Base-by-base conservation (phyloP, 2,113 vertebrate species). In the Lonchura striata region DNA sequence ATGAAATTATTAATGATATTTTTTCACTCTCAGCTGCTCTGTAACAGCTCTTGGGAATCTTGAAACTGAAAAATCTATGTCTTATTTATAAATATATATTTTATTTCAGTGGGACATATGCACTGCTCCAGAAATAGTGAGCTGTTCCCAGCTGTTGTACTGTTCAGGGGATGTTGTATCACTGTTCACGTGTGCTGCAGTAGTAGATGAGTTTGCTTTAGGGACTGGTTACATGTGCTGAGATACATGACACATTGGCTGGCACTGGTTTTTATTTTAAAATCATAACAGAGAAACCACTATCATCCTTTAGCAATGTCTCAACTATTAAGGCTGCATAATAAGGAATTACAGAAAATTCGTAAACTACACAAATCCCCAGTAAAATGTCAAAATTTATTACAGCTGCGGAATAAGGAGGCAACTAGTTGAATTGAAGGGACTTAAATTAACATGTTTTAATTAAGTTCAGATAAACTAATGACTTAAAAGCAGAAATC, bases 281-380 rank as follows among this genome's bases (percentile, higher is more conserved):
- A 94, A 75, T 74, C 83, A 50, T 70, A 92, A 86, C 86, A 96
- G 80, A 95, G 64, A 95, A 96, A 95, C 91, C 93, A 89, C 93
- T 78, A 95, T 92, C 33, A 91, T 93, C 63, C 90, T 95, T 94
- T 71, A 92, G 89, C 83, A 91, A 95, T 86, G 92, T 57, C 72
- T 96, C 72, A 81, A 39, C 60, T 93, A 86, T 90, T 83, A 75
- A 82, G 61, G 57, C 56, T 52, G 37, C 65, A 86, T 91, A 94
- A 88, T 86, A 94, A 94, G 88, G 88, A 93, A 94, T 94, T 53
- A 66, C 39, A 86, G 64, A 91, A 88, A 83, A 77, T 64, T 82
- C 86, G 72, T 75, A 49, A 88, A 81, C 54, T 78, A 33, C 39
- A 83, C 14, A 86, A 92, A 94, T 66, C 42, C 15, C 35, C 70